Conservation (phyloP, 2,888 invertebrate genomes). For the Sarcophaga variegata region DNA sequence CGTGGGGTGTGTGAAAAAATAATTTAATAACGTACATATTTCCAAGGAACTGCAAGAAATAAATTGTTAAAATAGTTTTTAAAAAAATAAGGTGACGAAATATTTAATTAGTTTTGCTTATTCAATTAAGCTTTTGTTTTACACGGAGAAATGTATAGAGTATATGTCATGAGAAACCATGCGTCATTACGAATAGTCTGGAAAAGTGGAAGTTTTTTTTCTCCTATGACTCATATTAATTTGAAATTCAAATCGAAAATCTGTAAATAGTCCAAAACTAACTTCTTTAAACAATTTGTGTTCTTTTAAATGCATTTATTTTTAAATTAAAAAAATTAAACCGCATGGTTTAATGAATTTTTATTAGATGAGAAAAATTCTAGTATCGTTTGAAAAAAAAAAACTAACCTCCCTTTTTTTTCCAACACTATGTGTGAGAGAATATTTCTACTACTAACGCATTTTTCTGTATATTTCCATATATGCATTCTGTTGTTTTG, state of each 20-base stretch:
- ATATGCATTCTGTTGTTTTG: conserved; percentile 18
- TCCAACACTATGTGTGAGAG: background rate
- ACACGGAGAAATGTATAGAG: background rate
- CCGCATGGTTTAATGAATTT: background rate
- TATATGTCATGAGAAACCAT: background rate
- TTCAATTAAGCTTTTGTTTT: background rate
- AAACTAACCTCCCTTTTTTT: conserved; percentile 18
- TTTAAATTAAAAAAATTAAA: background rate
- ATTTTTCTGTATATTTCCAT: conserved; percentile 24
- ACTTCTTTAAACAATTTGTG: background rate
- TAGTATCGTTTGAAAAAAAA: background rate
- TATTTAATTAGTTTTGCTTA: conserved; percentile 4
- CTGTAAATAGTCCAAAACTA: background rate
- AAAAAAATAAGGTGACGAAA: background rate
- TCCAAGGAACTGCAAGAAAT: background rate
- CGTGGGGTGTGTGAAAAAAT: conserved; percentile 41
- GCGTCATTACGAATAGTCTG: conserved; percentile 39
- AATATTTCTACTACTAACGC: background rate
- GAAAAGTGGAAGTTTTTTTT: conserved; percentile 13
- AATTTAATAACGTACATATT: background rate
- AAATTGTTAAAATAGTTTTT: background rate
- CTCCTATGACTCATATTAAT: conserved; percentile 11
- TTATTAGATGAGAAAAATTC: background rate
- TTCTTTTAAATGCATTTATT: background rate
- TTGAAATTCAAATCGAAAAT: background rate